These are phyloP conservation scores for Bellardia pandia DNA, from an alignment of 2,888 invertebrate species.

Conservation along the genomic window DNA sequence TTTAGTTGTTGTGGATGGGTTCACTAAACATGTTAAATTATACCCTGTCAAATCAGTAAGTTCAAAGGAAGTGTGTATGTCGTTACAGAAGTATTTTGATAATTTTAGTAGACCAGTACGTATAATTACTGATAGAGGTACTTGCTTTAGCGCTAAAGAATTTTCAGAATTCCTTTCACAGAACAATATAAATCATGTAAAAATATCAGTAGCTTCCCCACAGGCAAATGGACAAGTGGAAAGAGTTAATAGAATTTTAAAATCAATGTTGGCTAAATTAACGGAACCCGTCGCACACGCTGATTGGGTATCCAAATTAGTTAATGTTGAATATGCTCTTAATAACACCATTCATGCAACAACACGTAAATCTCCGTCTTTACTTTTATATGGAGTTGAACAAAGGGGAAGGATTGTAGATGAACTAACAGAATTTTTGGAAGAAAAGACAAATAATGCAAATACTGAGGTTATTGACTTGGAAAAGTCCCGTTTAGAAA, in stretches of 20 bases:
- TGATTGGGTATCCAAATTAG: slow-evolving; percentile 39
- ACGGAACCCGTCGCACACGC: slow-evolving; percentile 7
- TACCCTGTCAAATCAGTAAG: slow-evolving; percentile 16
- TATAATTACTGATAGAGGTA: slow-evolving; percentile 27
- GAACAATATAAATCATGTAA: too few species aligned
- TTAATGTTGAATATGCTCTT: slow-evolving; percentile 32
- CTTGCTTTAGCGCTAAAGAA: slow-evolving; percentile 24
- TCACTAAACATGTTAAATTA: slow-evolving; percentile 32
- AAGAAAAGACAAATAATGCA: neutral
- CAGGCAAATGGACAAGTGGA: slow-evolving; percentile 59
- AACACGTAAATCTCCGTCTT: slow-evolving; percentile 18
- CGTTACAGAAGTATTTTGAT: slow-evolving; percentile 2
- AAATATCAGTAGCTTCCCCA: slow-evolving; percentile 37
- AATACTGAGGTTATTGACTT: neutral
- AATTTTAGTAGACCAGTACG: slow-evolving; percentile 11
- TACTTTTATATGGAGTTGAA: slow-evolving; percentile 21
- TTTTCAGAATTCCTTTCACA: slow-evolving; percentile 35
- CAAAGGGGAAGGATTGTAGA: slow-evolving; percentile 36
- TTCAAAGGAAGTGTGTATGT: slow-evolving; percentile 17
- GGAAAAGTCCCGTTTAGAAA: slow-evolving; percentile 4
- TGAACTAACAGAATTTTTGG: slow-evolving; percentile 35
- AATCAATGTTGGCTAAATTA: slow-evolving; percentile 30
- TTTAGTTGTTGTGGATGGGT: slow-evolving; percentile 15
- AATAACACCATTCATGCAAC: slow-evolving; percentile 32
- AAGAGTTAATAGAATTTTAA: slow-evolving; percentile 45